A percentile compares a stretch with the other conserved stretches of the same genome.
Evolutionary conservation across 2,113 vertebrate species (phyloP).

Genomic region (Crotalus horridus): DNA sequence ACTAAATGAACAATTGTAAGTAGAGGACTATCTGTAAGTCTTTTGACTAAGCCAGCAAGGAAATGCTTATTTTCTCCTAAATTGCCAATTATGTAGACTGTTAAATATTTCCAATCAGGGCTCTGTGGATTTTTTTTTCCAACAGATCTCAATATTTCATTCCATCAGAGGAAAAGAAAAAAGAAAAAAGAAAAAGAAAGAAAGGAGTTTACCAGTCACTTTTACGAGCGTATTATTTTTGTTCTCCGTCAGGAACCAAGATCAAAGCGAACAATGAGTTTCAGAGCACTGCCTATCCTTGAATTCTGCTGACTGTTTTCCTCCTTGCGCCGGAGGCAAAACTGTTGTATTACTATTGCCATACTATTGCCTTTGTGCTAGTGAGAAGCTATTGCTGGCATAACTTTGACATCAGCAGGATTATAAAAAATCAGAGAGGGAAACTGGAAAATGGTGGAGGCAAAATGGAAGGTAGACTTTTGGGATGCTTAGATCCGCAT

Average conservation of each 20-base stretch:
- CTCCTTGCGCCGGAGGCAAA: not conserved
- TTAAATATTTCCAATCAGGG: not conserved
- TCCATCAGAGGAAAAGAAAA: not conserved
- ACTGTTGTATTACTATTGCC: not conserved
- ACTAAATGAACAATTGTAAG: not conserved
- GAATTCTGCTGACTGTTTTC: not conserved
- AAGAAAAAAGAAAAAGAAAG: not conserved
- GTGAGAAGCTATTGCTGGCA: not conserved
- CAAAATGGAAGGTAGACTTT: not conserved
- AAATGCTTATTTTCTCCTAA: not conserved
- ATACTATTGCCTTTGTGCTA: not conserved
- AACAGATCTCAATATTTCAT: not conserved
- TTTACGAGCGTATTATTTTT: not conserved
- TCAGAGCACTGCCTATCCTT: not conserved
- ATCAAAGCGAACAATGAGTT: not conserved
- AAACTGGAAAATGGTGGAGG: not conserved
- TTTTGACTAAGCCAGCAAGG: not conserved
- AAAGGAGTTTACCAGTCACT: not conserved
- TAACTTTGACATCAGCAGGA: not conserved
- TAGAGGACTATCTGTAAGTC: no score
- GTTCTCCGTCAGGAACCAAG: not conserved
- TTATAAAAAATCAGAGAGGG: not conserved
- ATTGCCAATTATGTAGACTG: not conserved
- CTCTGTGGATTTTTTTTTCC: not conserved
- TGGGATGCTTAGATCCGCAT: not conserved